Base-by-base conservation (phyloP, 1,140 invertebrate genomes). In the Hyles vespertilio region DNA sequence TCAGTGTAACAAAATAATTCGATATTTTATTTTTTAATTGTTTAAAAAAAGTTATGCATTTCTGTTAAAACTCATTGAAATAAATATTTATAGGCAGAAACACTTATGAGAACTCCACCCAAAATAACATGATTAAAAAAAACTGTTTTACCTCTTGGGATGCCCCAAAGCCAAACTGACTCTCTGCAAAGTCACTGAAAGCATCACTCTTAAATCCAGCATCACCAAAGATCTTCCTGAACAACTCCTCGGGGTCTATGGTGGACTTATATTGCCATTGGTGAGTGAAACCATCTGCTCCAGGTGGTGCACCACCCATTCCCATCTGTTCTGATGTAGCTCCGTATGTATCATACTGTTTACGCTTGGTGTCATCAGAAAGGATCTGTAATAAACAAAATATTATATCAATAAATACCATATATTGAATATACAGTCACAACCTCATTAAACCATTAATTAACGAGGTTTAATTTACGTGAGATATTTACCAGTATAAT, bases 211-310 rank as follows among this genome's bases (percentile, higher is more conserved):
- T 91, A 70, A 96, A 95, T 10, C 92, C 94, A 57, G 91, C 93
- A 67, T 96, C 93, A 7, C 95, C 95, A 81, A 96, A 97, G 69
- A 97, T 97, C 84, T 96, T 96, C 51, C 95, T 91, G 86, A 99
- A 99, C 4, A 99, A 84, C 85, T 99, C 98, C 80, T 99, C 98
- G 4, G 98, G 97, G 88, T 99, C 96, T 58, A 99, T 94, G 0
- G 92, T 94, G 0, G 97, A 96, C 64, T 95, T 94, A 72, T 96
- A 98, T 63, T 96, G 92, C 95, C 95, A 97, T 58, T 91, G 91
- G 67, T 94, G 91, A 52, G 89, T 91, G 65, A 93, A 95, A 32
- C 92, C 91, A 59, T 93, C 91, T 7, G 91, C 79, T 5, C 87
- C 81, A 48, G 85, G 71, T 3, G 84, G 72, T 1, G 78, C 77